Percentiles rank a stretch among this genome's conserved stretches.
Evolutionary conservation across 2,888 invertebrate species (phyloP).

Genomic region (Nysson spinosus): DNA sequence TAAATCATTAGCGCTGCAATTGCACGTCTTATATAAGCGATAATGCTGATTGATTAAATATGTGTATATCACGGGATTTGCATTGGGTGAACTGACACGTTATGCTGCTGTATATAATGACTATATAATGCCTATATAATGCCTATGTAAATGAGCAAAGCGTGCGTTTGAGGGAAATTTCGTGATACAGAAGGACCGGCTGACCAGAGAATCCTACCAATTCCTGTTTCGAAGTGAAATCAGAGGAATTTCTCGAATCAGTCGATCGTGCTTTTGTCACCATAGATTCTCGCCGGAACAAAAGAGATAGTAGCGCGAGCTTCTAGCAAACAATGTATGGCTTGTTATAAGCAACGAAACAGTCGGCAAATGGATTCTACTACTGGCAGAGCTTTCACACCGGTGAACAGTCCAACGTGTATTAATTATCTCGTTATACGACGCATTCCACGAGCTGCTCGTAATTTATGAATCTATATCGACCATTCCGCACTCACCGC

Average conservation of each 20-base stretch:
- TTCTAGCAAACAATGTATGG: conserved; percentile 49
- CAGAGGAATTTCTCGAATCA: conserved; percentile 39
- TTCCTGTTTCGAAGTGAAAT: conserved; percentile 10
- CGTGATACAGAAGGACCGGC: neutral
- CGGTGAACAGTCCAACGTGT: conserved; percentile 63
- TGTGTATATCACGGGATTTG: no score
- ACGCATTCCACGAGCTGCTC: conserved; percentile 59
- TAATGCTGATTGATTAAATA: no score
- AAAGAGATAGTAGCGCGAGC: conserved; percentile 50
- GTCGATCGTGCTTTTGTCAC: conserved; percentile 41
- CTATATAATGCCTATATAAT: no score
- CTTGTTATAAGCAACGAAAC: conserved; percentile 55
- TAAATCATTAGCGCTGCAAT: no score
- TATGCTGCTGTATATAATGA: no score
- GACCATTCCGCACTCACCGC: conserved; percentile 41
- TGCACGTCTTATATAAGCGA: no score
- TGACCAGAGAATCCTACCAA: conserved; percentile 25
- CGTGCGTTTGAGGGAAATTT: neutral
- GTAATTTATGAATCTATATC: conserved; percentile 64
- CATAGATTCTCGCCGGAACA: conserved; percentile 45
- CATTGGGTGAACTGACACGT: no score
- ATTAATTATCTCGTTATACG: conserved; percentile 73
- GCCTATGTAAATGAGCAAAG: no score
- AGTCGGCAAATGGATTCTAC: conserved; percentile 56
- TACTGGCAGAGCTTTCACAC: conserved; percentile 42